A percentile compares a stretch with the other conserved stretches of the same genome.
Conservation (phyloP, 2,113 vertebrate genomes). For the Marcusenius ussheri region DNA sequence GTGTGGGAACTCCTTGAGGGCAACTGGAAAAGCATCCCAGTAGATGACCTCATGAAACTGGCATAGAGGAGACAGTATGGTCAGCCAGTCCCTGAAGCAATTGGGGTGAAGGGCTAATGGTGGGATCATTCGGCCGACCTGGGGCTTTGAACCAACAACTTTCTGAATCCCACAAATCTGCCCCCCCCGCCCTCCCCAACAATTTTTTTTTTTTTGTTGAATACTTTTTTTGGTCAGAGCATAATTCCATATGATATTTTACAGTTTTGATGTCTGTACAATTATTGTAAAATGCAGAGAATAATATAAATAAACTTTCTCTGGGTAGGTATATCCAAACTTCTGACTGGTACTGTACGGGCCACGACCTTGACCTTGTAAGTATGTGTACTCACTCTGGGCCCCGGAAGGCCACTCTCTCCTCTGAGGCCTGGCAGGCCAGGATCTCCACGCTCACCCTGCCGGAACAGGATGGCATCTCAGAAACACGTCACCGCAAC, state of each 20-base stretch:
- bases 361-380: background rate
- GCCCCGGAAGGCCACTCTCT: conserved; percentile 56
- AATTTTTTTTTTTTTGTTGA: background rate
- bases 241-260: background rate
- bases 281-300: background rate
- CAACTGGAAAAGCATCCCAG: background rate
- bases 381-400: conserved; percentile 52
- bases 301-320: background rate
- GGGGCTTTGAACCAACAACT: background rate
- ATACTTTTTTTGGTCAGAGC: background rate
- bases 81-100: background rate
- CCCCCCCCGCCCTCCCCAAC: background rate
- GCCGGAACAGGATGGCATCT: background rate
- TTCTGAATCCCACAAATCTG: background rate
- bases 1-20: background rate
- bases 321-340: background rate
- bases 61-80: background rate
- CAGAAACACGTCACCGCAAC: background rate
- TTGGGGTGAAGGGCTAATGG: background rate
- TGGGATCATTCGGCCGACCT: background rate
- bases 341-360: background rate
- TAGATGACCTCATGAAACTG: background rate
- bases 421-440: conserved; percentile 59
- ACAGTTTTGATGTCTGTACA: background rate
- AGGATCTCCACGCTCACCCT: conserved; percentile 53